Evolutionary conservation across 2,888 invertebrate species (phyloP).

Genomic region (Meteorus colon): DNA sequence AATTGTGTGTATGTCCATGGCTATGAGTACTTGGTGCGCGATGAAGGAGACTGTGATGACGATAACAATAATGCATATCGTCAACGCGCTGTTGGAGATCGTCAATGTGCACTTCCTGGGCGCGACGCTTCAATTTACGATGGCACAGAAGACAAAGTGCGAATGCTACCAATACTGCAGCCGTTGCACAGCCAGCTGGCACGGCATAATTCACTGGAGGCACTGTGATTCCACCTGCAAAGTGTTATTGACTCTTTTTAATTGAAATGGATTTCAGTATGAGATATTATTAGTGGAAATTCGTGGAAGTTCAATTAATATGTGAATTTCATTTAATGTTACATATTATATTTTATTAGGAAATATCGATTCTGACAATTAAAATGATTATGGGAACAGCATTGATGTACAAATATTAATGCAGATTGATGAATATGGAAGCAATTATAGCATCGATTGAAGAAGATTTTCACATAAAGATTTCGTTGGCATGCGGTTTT

Average conservation of each 20-base stretch:
- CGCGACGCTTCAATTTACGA: conserved; percentile 70
- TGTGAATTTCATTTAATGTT: not conserved
- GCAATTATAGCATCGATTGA: not conserved
- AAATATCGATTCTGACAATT: not conserved
- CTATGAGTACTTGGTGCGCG: conserved; percentile 55
- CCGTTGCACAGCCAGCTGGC: conserved; percentile 74
- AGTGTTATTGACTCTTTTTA: conserved; percentile 31
- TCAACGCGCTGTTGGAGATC: conserved; percentile 61
- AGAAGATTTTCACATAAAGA: conserved; percentile 31
- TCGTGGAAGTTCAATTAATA: not conserved
- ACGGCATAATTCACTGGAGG: conserved; percentile 78
- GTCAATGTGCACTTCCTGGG: conserved; percentile 59
- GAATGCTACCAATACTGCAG: conserved; percentile 73
- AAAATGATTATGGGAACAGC: conserved; percentile 3
- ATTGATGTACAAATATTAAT: conserved; percentile 8
- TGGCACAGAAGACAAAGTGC: conserved; percentile 77
- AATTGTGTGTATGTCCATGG: conserved; percentile 57
- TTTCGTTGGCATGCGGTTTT: conserved; percentile 30
- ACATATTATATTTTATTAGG: no score
- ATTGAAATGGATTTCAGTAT: not conserved
- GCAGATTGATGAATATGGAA: not conserved
- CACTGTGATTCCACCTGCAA: conserved; percentile 74
- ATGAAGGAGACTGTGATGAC: conserved; percentile 60
- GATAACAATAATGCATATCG: conserved; percentile 59
- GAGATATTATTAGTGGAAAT: conserved; percentile 16